Evolutionary conservation across 1,140 invertebrate genomes (phyloP).

Genomic region (Ceratitis capitata): DNA sequence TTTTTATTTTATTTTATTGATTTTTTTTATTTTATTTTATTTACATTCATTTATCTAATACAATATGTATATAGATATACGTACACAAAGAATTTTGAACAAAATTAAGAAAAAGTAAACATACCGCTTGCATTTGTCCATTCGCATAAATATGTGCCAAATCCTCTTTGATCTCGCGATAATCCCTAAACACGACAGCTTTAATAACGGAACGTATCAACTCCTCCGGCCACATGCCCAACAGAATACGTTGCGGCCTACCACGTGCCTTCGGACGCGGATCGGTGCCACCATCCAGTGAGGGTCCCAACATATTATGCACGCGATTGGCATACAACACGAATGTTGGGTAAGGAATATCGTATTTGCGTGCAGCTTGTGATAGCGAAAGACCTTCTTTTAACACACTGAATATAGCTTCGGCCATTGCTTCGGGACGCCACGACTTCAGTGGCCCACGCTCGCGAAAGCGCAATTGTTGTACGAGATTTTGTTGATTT

Average conservation of each 20-base stretch:
- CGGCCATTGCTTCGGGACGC: slow-evolving; percentile 93
- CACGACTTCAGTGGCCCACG: slow-evolving; percentile 90
- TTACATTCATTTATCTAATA: too few relatives aligned
- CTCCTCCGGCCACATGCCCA: slow-evolving; percentile 92
- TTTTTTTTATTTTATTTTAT: too few relatives aligned
- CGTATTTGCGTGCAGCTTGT: slow-evolving; percentile 89
- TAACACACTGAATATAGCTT: slow-evolving; percentile 89
- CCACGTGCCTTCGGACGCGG: slow-evolving; percentile 88
- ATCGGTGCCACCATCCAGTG: slow-evolving; percentile 86
- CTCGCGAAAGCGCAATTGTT: slow-evolving; percentile 89
- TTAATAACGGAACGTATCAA: slow-evolving; percentile 90
- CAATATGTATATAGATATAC: too few relatives aligned
- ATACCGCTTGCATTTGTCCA: slow-evolving; percentile 59
- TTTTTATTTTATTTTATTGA: too few relatives aligned
- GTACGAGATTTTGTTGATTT: slow-evolving; percentile 82
- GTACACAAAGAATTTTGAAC: too few relatives aligned
- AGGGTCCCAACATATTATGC: slow-evolving; percentile 92
- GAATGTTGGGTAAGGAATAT: slow-evolving; percentile 93
- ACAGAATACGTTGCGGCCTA: slow-evolving; percentile 85
- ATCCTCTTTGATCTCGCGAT: slow-evolving; percentile 79
- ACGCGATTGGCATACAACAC: slow-evolving; percentile 93
- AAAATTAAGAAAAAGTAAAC: too few relatives aligned
- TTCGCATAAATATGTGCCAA: slow-evolving; percentile 68
- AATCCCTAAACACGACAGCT: slow-evolving; percentile 89
- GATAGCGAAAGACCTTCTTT: slow-evolving; percentile 89